These are phyloP conservation scores for Drosophila kanekoi DNA, from an alignment of 2,888 invertebrate species.

Conservation along the genomic window DNA sequence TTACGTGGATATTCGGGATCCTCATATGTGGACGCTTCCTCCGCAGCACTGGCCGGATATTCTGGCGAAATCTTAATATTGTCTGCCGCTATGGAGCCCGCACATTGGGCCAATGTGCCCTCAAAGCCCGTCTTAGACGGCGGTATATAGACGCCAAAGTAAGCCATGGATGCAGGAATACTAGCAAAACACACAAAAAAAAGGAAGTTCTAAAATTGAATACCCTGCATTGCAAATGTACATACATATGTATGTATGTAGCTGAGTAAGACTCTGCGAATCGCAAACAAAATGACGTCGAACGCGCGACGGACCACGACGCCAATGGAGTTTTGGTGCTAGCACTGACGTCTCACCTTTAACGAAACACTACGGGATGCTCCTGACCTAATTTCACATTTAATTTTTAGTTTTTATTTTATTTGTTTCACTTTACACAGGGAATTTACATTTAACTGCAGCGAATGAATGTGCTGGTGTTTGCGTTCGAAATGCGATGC, in stretches of 20 bases:
- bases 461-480: slow-evolving; percentile 21
- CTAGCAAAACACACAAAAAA: not conserved
- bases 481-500: slow-evolving; percentile 36
- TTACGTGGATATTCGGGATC: slow-evolving; percentile 74
- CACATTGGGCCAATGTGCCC: slow-evolving; percentile 55
- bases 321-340: slow-evolving; percentile 19
- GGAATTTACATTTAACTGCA: slow-evolving; percentile 18
- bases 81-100: slow-evolving; percentile 65
- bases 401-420: slow-evolving; percentile 1
- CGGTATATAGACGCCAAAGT: slow-evolving; percentile 62
- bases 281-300: slow-evolving; percentile 24
- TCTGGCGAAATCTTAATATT: slow-evolving; percentile 40
- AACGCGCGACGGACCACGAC: slow-evolving; percentile 27
- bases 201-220: slow-evolving; percentile 6
- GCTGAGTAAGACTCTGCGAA: slow-evolving; percentile 3
- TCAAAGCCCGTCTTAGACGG: slow-evolving; percentile 66
- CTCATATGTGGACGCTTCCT: slow-evolving; percentile 38
- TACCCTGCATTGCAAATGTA: slow-evolving; percentile 12
- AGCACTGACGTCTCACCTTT: slow-evolving; percentile 1
- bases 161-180: slow-evolving; percentile 48
- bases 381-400: slow-evolving; percentile 14
- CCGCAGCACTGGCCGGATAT: slow-evolving; percentile 2
- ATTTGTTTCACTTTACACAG: slow-evolving; percentile 9
- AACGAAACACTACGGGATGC: slow-evolving; percentile 8
- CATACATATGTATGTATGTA: not conserved